Base-by-base conservation (phyloP, 2,113 vertebrate species). In the Formicarius rufipectus region DNA sequence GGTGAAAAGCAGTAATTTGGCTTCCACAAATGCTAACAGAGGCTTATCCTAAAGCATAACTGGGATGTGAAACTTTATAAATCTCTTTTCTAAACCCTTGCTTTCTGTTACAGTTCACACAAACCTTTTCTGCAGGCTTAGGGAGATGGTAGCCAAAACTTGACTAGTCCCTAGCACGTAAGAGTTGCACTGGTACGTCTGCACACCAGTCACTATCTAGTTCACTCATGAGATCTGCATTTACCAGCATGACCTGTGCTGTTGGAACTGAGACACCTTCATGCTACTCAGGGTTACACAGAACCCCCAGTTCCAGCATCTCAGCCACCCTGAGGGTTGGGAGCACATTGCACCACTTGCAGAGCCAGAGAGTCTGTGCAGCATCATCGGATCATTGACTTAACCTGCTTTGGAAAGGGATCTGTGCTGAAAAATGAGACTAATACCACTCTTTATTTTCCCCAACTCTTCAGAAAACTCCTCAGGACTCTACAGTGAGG, bases 141-240 rank as follows among this genome's bases (percentile, higher is more conserved):
- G 47, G 40, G 49, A 68, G 31, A 66, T 11, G 58, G 47, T 21
- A 73, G 25, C 12, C 45, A 66, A 60, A 79, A 35, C 16, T 84
- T 50, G 42, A n/a, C 18, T 10, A 6, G 60, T 45, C 62, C 50
- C 0, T 4, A 42, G 12, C 6, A 2, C 0, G 0, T 1, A 0
- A 25, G 77, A 58, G 59, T 33, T 4, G 2, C 39, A 14, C 0
- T 11, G 40, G 14, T 44, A 63, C 12, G 12, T 27, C 59, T 8
- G 16, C 53, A 39, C 31, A 14, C 13, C 25, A 35, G 28, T 3
- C 0, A 0, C 37, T 37, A 60, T 18, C 37, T 10, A 0, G 27
- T 79, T 44, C 10, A 1, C 28, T 39, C 49, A 21, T 10, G 17
- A 77, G 4, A 44, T n/a, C 50, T 83, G 10, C 30, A 15, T 62